phyloP scores from a whole-genome alignment of 2,113 vertebrate species.

The Spermophilus dauricus region DNA sequence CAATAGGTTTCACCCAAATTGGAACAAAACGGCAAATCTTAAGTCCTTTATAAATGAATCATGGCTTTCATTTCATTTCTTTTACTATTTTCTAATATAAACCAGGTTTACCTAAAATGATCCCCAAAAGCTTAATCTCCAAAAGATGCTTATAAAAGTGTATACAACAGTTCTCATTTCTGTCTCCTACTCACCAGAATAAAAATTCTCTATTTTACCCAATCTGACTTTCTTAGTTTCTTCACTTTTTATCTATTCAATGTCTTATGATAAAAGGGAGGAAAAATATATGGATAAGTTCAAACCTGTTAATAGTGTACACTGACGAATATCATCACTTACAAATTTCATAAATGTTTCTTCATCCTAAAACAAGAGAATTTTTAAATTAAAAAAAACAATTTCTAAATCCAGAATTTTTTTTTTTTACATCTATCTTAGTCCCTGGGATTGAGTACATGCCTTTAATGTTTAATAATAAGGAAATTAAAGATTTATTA shows the following conservation, averaged over 20 bases:
- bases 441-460: neutral
- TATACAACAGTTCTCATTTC: neutral
- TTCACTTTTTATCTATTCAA: neutral
- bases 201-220: neutral
- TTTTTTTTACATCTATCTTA: slow-evolving; percentile 13
- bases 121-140: neutral
- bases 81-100: slow-evolving; percentile 21
- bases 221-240: neutral
- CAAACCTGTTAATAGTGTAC: slow-evolving; percentile 79
- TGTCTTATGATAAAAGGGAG: neutral
- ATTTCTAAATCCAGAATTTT: slow-evolving; percentile 3
- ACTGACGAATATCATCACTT: slow-evolving; percentile 67
- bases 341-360: slow-evolving; percentile 69
- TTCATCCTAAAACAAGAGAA: slow-evolving; percentile 80
- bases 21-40: slow-evolving; percentile 3
- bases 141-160: slow-evolving; percentile 18
- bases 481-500: slow-evolving; percentile 18
- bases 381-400: slow-evolving; percentile 59
- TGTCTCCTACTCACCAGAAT: neutral
- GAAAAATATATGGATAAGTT: slow-evolving; percentile 17
- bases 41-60: slow-evolving; percentile 18
- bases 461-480: slow-evolving; percentile 51
- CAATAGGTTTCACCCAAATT: neutral
- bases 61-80: slow-evolving; percentile 32
- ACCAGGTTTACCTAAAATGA: slow-evolving; percentile 25